Evolutionary conservation across 2,888 invertebrate species (phyloP).

Genomic region (Drosophila pseudotalamancana): DNA sequence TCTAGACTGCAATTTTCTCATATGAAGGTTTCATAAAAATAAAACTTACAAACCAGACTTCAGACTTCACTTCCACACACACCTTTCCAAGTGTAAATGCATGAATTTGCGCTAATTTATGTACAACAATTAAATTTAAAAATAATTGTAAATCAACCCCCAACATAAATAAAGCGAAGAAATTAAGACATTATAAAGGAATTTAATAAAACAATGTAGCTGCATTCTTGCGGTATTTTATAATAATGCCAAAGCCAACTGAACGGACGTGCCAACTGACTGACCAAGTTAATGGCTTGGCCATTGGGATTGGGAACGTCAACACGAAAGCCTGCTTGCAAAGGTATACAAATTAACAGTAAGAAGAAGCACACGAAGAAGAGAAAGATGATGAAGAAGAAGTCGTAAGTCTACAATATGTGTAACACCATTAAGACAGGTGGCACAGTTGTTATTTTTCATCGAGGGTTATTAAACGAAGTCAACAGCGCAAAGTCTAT

Average conservation of each 20-base stretch:
- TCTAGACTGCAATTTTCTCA: no score
- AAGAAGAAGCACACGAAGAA: neutral
- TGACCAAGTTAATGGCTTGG: constrained; percentile 67
- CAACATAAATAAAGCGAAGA: constrained; percentile 10
- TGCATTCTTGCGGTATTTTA: constrained; percentile 73
- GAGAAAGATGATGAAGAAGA: constrained; percentile 1
- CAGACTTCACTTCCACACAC: no score
- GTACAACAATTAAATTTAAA: constrained; percentile 14
- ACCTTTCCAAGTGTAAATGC: neutral
- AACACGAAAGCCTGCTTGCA: constrained; percentile 28
- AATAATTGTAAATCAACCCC: constrained; percentile 12
- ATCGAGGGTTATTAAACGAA: neutral
- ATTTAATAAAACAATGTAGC: constrained; percentile 49
- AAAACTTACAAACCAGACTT: no score
- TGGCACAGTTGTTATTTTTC: constrained; percentile 10
- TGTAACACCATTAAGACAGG: constrained; percentile 13
- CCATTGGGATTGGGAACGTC: constrained; percentile 13
- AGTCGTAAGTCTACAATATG: constrained; percentile 2
- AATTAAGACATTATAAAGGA: constrained; percentile 70
- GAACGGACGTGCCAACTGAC: constrained; percentile 65
- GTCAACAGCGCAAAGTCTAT: neutral
- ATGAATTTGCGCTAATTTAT: constrained; percentile 11
- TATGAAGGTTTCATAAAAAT: no score
- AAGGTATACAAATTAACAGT: constrained; percentile 7
- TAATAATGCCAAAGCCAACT: constrained; percentile 51